Percentiles rank a stretch among this genome's conserved stretches.
Evolutionary conservation across 2,888 invertebrate genomes (phyloP).

Genomic region (Ctenicera cuprea): DNA sequence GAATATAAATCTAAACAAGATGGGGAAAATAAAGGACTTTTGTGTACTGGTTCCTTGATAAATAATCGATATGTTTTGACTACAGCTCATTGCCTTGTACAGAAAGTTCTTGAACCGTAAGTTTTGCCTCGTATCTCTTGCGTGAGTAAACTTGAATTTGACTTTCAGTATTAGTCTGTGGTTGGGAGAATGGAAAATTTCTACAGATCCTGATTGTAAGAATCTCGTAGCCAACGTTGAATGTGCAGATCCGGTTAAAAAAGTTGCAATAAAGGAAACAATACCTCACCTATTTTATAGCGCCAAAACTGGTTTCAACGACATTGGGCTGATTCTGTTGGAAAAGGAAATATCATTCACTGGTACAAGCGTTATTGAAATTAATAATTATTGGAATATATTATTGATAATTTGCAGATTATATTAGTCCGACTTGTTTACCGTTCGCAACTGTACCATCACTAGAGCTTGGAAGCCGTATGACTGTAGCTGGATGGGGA

Average conservation of each 20-base stretch:
- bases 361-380: too few species aligned
- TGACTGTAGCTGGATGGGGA: conserved; percentile 72
- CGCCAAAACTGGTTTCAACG: conserved; percentile 57
- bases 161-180: background rate
- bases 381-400: too few species aligned
- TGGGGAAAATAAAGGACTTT: background rate
- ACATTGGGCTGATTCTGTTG: conserved; percentile 73
- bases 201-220: conserved; percentile 7
- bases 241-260: conserved; percentile 65
- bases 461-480: conserved; percentile 61
- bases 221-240: conserved; percentile 55
- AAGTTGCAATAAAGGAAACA: conserved; percentile 62
- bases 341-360: conserved; percentile 54
- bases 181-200: background rate
- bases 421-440: conserved; percentile 65
- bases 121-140: background rate
- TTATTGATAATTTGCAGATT: conserved; percentile 59
- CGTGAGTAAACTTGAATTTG: background rate
- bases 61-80: conserved; percentile 73
- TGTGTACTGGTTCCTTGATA: background rate
- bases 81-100: conserved; percentile 74
- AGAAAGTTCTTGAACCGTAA: background rate
- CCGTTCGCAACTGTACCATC: conserved; percentile 60
- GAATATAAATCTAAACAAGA: background rate
- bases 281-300: conserved; percentile 62